Conservation (phyloP, 2,797 vertebrate genomes). For the Macropus fuliginosus region DNA sequence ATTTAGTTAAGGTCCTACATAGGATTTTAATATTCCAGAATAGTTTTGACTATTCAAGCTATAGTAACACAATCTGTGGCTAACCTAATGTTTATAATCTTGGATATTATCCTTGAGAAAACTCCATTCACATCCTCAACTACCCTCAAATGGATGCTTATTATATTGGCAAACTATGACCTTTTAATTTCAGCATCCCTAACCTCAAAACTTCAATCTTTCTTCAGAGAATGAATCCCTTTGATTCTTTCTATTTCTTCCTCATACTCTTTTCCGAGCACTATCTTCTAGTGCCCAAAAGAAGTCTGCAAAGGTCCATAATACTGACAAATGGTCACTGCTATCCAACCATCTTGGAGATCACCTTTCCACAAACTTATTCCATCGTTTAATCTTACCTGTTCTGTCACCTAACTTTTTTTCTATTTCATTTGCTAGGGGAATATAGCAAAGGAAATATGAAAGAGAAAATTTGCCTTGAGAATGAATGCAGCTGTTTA, state of each 20-base stretch:
- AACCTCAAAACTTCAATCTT: neutral
- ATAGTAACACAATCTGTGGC: neutral
- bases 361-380: neutral
- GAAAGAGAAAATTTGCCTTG: neutral
- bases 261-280: neutral
- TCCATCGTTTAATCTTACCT: neutral
- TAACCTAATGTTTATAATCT: constrained; percentile 7
- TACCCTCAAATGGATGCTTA: neutral
- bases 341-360: neutral
- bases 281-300: neutral
- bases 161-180: neutral
- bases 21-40: constrained; percentile 29
- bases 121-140: neutral
- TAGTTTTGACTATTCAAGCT: neutral
- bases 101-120: neutral
- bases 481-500: neutral
- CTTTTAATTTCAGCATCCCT: neutral
- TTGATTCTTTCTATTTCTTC: neutral
- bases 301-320: neutral
- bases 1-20: constrained; percentile 13
- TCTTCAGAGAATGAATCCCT: neutral
- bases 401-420: neutral
- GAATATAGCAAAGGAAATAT: neutral
- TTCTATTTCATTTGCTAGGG: neutral
- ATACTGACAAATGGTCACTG: neutral